Evolutionary conservation across 2,113 vertebrate species (phyloP).

Genomic region (Camelus dromedarius): DNA sequence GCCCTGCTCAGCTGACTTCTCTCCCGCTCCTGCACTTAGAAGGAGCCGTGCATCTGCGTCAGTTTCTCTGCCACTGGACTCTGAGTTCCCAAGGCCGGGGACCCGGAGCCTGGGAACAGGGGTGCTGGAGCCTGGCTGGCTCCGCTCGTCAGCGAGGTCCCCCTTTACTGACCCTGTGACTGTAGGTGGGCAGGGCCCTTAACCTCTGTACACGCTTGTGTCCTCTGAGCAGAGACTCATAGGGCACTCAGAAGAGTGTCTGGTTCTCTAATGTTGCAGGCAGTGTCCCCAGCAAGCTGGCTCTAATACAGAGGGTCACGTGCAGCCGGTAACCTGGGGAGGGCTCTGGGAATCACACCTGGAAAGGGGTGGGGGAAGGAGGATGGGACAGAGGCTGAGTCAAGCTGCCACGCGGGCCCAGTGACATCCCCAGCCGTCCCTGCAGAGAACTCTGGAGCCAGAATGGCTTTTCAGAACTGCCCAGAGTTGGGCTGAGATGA

Average conservation of each 20-base stretch:
- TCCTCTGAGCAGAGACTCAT: fast-evolving
- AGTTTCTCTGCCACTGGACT: neutral
- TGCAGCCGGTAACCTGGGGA: neutral
- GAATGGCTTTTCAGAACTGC: neutral
- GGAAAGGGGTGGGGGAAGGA: neutral
- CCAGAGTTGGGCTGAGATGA: neutral
- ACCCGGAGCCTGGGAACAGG: no score
- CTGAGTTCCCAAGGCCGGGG: neutral
- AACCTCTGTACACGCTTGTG: neutral
- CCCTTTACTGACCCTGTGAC: neutral
- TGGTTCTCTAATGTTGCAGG: neutral
- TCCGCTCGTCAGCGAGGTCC: neutral
- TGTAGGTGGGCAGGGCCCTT: neutral
- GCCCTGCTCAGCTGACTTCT: neutral
- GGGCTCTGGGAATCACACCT: neutral
- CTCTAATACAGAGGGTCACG: neutral
- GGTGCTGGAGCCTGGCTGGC: neutral
- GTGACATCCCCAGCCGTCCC: no score
- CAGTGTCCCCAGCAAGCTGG: no score
- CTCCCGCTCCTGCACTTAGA: neutral
- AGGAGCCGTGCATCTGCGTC: neutral
- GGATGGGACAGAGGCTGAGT: neutral
- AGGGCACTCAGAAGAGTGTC: no score
- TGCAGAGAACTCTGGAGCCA: neutral
- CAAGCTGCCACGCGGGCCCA: neutral